Conservation (phyloP, 2,797 vertebrate species). For the Ciconia nigra region DNA sequence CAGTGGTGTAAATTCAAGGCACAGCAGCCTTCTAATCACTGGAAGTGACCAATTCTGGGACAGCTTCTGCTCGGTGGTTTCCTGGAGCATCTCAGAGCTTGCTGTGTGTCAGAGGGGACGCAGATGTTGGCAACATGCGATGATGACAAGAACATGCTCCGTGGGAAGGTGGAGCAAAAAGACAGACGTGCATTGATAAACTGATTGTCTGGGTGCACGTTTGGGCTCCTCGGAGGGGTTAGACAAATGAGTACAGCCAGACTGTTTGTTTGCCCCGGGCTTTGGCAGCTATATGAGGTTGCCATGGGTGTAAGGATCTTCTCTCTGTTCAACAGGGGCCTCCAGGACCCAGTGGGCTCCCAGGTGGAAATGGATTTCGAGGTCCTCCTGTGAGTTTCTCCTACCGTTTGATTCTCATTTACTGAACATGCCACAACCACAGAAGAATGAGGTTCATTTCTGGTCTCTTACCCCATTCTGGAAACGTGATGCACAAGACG, state of each 20-base stretch:
- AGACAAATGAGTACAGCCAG: neutral
- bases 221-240: accelerated
- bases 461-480: neutral
- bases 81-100: neutral
- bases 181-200: accelerated
- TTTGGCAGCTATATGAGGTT: neutral
- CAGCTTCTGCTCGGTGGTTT: neutral
- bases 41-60: neutral
- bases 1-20: neutral
- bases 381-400: constrained; percentile 84
- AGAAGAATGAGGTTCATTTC: neutral
- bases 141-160: accelerated
- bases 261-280: neutral
- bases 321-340: constrained; percentile 81
- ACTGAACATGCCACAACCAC: neutral
- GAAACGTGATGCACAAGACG: neutral
- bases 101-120: neutral
- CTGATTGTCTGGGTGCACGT: neutral
- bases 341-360: constrained; percentile 88
- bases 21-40: neutral
- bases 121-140: accelerated
- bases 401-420: neutral
- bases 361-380: constrained; percentile 87
- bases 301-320: neutral
- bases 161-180: accelerated